Evolutionary conservation across 2,888 invertebrate genomes (phyloP), one percentile per base, ranked within the genome.

Genomic region (Megaustenia siamemsis): DNA sequence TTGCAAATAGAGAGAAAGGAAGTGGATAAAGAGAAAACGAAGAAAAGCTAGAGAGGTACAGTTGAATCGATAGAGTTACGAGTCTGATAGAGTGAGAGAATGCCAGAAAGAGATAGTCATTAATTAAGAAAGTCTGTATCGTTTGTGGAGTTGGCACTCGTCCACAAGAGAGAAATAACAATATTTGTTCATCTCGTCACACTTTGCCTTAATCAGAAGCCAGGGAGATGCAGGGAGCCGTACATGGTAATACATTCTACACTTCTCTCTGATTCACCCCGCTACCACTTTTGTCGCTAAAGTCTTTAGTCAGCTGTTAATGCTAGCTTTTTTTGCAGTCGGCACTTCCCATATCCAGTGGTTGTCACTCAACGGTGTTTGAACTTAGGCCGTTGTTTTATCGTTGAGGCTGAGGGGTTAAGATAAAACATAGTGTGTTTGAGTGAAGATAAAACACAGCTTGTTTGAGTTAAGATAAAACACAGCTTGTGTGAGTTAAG

Each of bases 191-290:
- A 56, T 60, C 35, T 56, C 76, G 35, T 76, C 12, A 56, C 56
- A 32, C 56, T 56, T 53, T 24, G 15, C 38, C 21, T 21, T 4
- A 28, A 35, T 32, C 66, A 82, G 82, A 75, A 45, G 75, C 66
- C 53, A n/a, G 76, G 68, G 83, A 77, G 77, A 35, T 66, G 77
- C 83, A 83, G 40, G 77, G 35, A 66, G 83, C 77, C n/a, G 83
- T 77, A 38, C 83, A 83, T 68, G 83, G 77, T 77, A 77, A 83
- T 69, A 15, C 21, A 38, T 40, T 6, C 63, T 43, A 10, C 79
- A 63, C 79, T 32, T 32, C 2, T 28, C n/a, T 38, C 1, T 38
- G 28, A 56, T 28, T 24, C 45, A 43, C n/a, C 32, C 45, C 10
- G 45, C 40, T 35, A 71, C 71, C 43, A 71, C 8, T n/a, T n/a